Evolutionary conservation across 2,888 invertebrate genomes (phyloP), one percentile per base, ranked within the genome.

Genomic region (Chamaedrilus cognettii): DNA sequence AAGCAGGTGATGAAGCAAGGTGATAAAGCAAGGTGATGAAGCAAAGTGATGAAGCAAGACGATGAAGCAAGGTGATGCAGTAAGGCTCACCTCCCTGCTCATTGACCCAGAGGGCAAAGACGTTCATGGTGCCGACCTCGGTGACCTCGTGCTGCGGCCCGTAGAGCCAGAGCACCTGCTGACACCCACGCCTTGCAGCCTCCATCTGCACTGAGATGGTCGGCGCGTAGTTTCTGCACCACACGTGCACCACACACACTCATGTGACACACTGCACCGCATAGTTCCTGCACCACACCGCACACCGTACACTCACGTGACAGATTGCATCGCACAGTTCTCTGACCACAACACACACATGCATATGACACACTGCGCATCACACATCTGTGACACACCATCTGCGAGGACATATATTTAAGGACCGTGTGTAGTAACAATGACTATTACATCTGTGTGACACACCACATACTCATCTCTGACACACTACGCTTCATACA

Each of bases 81-180:
- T n/a, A n/a, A n/a, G n/a, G n/a, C n/a, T n/a, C 84, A 95, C 95
- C 93, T 88, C 96, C 97, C 80, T 92, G 86, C 64, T 94, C 91
- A 80, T 97, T 93, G 72, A 91, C 87, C 85, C 90, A 90, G 78
- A 92, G 89, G 82, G 95, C 88, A 83, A 98, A 97, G 64, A 99
- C 89, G 82, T 99, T 99, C 99, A 99, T 99, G 19, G 97, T 93
- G 63, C 99, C 99, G 57, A 94, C 96, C 87, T 99, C 99, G 0
- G 99, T 98, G 32, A 99, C 82, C 82, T 94, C 89, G 80, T 96
- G 90, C 78, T 98, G 90, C 0, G 93, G 90, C 2, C 97, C 98
- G 80, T 91, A 96, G 51, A 99, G 86, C 99, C 99, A 99, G 65
- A 99, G 84, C 7, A 96, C 95, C 86, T 98, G 98, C 76, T 97